Base-by-base conservation (phyloP, 2,888 invertebrate genomes). In the Clistopyga incitator region DNA sequence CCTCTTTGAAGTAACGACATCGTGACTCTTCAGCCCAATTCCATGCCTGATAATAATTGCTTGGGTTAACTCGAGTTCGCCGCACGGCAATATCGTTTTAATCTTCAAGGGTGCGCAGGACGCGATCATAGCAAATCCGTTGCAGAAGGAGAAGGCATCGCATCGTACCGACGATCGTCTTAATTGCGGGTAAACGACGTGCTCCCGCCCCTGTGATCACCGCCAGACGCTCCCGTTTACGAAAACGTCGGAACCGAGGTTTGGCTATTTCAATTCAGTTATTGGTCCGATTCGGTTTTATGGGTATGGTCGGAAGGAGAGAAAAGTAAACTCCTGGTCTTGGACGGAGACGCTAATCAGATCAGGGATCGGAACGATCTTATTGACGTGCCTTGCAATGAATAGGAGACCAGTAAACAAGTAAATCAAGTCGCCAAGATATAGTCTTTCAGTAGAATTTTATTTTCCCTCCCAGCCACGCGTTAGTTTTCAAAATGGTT, bases 111-210 rank as follows among this genome's bases (percentile, higher is more conserved):
- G 34, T 64, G 64, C 18, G 34, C 20, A 38, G 38, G 20, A 38
- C 64, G 64, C 20, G 64, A 64, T 64, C 64, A 42, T 64, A 38
- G 64, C 59, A n/a, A 64, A 34, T 34, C 38, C 38, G 38, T 64
- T 20, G 38, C 64, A 64, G 64, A 18, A 18, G 0, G 64, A 64
- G 18, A 38, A 13, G 25, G 34, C 64, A 61, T 64, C 34, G 38
- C 64, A 38, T 38, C 64, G 64, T 64, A 64, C 34, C 18, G 38
- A 38, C 34, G 34, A 64, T 64, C 64, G 64, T 64, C 64, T 64
- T 64, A 64, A 64, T 64, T 64, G 64, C 64, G 64, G 64, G 64
- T 64, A 64, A 64, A 64, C 64, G 64, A 64, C 64, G 64, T 64
- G 64, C 38, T 61, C 59, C 59, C 34, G 59, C 34, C 64, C 64